Base-by-base conservation (phyloP, 2,888 invertebrate genomes). In the Lissocephala sabroskyi region DNA sequence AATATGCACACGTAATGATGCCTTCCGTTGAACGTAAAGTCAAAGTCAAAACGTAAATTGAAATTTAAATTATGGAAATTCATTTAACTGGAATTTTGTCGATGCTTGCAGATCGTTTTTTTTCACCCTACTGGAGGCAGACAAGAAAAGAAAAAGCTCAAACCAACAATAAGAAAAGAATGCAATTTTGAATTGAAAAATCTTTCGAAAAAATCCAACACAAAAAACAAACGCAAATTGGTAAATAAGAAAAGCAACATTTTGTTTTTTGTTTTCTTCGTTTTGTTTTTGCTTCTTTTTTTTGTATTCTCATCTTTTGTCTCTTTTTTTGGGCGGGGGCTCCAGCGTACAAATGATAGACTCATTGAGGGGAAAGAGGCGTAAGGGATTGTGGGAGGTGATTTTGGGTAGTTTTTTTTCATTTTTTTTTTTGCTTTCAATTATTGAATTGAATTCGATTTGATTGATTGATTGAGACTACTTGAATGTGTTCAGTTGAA, bases 61-160 rank as follows among this genome's bases (percentile, higher is more conserved):
- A 23, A 23, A 23, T 23, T n/a, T n/a, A 32, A 35, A 35, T 35
- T 16, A 16, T 35, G 35, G 10, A 35, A 35, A 35, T 16, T 35
- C 10, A 14, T 35, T 10, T 5, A 23, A 23, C 7, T 23, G 7
- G 23, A 23, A 23, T 45, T 49, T 46, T 23, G 41, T 49, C 3
- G 23, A 23, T 16, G 13, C 16, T 35, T 35, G 35, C 10, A 35
- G 5, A 33, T 44, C 37, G 3, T 33, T 47, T 43, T 56, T 57
- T 58, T 52, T 41, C 49, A 56, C 57, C 67, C 64, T 65, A 56
- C 56, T 56, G 49, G 64, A 79, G 79, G 80, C 80, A 79, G 81
- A 79, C 82, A 82, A 80, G 82, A 82, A 83, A 83, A 83, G 82
- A 82, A 82, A 82, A 82, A 82, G 82, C 82, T 82, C 82, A 83